Conservation (phyloP, 2,888 invertebrate species). For the Physocephala rufipes region DNA sequence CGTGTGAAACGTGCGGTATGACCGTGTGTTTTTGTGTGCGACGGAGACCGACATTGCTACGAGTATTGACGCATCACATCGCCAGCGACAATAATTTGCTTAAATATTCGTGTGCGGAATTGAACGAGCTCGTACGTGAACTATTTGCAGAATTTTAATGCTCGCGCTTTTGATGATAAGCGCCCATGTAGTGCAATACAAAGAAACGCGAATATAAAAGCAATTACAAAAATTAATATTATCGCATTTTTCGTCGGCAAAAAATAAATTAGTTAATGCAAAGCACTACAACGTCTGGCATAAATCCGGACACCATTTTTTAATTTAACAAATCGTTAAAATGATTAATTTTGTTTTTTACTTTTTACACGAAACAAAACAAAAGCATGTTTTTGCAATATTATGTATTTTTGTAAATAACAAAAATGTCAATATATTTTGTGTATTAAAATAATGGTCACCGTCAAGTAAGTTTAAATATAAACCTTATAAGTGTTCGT, state of each 20-base stretch:
- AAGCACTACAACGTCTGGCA: not conserved
- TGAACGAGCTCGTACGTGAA: slow-evolving; percentile 42
- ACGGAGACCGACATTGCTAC: not conserved
- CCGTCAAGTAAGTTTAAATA: too few species aligned
- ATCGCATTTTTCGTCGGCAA: slow-evolving; percentile 19
- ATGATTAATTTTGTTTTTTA: not conserved
- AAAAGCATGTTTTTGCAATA: too few species aligned
- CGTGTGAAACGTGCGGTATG: not conserved
- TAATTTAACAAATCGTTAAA: slow-evolving; percentile 32
- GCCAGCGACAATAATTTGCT: slow-evolving; percentile 11
- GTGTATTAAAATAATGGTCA: too few species aligned
- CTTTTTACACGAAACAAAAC: too few species aligned
- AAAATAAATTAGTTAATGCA: slow-evolving; percentile 22
- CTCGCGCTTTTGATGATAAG: slow-evolving; percentile 35
- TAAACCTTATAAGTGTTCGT: too few species aligned
- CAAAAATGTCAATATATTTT: too few species aligned
- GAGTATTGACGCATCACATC: not conserved
- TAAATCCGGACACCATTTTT: not conserved
- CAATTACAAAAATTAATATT: slow-evolving; percentile 33
- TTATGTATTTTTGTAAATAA: too few species aligned
- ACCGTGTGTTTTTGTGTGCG: too few species aligned
- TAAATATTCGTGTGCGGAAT: slow-evolving; percentile 5
- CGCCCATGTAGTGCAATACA: not conserved
- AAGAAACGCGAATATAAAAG: slow-evolving; percentile 7
- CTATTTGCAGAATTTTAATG: slow-evolving; percentile 50